Conservation (phyloP, 2,888 invertebrate genomes). For the Taphrorychus bicolor region DNA sequence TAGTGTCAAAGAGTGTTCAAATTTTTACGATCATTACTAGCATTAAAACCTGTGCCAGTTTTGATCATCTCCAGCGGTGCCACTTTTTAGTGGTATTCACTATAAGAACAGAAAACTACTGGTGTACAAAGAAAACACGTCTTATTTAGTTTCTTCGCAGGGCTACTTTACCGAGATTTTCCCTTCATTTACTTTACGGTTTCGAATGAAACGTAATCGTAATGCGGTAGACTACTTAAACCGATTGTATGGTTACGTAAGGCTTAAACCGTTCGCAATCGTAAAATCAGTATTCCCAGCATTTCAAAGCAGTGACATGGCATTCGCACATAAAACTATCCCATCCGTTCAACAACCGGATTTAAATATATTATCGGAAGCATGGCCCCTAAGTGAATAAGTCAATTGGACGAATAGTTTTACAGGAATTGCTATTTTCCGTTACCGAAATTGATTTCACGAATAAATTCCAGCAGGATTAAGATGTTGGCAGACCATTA, state of each 20-base stretch:
- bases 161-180: too few species aligned
- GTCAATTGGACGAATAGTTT: conserved; percentile 23
- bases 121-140: too few species aligned
- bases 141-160: too few species aligned
- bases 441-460: conserved; percentile 24
- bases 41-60: too few species aligned
- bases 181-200: too few species aligned
- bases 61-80: too few species aligned
- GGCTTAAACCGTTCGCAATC: not conserved
- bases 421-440: conserved; percentile 24
- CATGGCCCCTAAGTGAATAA: conserved; percentile 25
- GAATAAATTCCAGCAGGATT: conserved; percentile 17
- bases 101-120: too few species aligned
- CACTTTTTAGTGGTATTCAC: too few species aligned
- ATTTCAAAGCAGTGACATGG: conserved; percentile 13
- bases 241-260: not conserved
- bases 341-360: conserved; percentile 28
- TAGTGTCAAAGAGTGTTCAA: too few species aligned
- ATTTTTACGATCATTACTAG: too few species aligned
- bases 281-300: conserved; percentile 3
- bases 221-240: not conserved
- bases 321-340: conserved; percentile 24
- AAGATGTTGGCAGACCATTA: conserved; percentile 13
- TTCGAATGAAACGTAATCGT: not conserved
- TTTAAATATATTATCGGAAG: conserved; percentile 30